phyloP scores from a whole-genome alignment of 2,888 invertebrate species.

The Scaptomyza reducta region DNA sequence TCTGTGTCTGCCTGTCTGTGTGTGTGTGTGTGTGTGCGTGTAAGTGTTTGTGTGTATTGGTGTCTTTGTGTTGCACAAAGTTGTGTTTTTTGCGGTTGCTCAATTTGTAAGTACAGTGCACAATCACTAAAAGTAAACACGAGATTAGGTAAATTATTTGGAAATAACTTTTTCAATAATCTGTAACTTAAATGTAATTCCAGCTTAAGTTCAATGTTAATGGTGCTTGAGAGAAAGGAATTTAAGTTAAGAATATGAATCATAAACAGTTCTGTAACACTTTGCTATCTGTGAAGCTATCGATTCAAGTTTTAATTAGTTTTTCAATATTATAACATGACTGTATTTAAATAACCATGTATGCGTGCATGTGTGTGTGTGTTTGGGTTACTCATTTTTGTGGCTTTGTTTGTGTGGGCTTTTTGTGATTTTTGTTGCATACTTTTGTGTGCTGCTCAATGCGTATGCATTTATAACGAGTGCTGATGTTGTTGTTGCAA shows the following conservation, averaged over 20 bases:
- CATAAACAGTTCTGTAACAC: too few relatives aligned
- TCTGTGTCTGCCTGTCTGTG: constrained; percentile 10
- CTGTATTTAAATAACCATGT: constrained; percentile 17
- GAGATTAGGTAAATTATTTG: background rate
- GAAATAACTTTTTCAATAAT: too few relatives aligned
- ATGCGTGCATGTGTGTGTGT: constrained; percentile 6
- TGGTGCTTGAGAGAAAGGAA: too few relatives aligned
- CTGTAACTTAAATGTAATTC: too few relatives aligned
- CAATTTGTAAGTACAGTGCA: constrained; percentile 33
- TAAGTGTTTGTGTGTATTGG: constrained; percentile 3
- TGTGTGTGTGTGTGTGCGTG: constrained; percentile 5
- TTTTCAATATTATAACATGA: background rate
- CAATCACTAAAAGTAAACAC: background rate
- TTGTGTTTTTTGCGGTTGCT: constrained; percentile 49
- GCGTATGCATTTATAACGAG: constrained; percentile 60
- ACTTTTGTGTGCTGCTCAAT: constrained; percentile 38
- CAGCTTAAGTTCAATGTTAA: too few relatives aligned
- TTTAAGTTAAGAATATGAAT: too few relatives aligned
- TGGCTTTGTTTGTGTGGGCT: constrained; percentile 33
- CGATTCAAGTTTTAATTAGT: background rate
- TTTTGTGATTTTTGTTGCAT: constrained; percentile 39
- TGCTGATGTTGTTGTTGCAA: constrained; percentile 25
- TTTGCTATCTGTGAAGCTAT: background rate
- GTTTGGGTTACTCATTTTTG: constrained; percentile 34
- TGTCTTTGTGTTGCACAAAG: constrained; percentile 28